Conservation (phyloP, 2,113 vertebrate species). For the Charina bottae region DNA sequence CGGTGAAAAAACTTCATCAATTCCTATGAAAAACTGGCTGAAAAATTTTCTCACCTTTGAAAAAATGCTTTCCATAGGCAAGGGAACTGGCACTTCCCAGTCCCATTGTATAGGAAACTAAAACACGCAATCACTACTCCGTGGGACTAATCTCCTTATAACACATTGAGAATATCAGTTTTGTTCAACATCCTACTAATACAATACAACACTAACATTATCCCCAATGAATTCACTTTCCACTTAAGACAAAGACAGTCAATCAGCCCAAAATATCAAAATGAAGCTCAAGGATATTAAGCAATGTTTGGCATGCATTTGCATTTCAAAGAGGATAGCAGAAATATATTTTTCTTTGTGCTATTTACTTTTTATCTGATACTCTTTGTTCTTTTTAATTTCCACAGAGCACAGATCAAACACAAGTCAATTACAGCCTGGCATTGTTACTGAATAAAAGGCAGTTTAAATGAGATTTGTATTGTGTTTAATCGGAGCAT, state of each 20-base stretch:
- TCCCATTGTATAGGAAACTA: neutral
- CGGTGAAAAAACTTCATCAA: too few species aligned
- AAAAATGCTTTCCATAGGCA: neutral
- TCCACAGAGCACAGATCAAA: conserved; percentile 58
- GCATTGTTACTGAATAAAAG: conserved; percentile 55
- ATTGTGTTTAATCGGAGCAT: conserved; percentile 39
- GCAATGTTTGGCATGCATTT: conserved; percentile 47
- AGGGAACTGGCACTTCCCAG: neutral
- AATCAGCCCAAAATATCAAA: conserved; percentile 40
- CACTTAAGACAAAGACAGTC: conserved; percentile 23
- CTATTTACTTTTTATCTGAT: conserved; percentile 58
- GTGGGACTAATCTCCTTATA: conserved; percentile 1
- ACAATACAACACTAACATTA: conserved; percentile 36
- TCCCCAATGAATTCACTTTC: conserved; percentile 50
- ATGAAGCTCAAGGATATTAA: conserved; percentile 42
- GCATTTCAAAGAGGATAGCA: conserved; percentile 51
- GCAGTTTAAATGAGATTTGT: conserved; percentile 45
- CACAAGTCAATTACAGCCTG: conserved; percentile 49
- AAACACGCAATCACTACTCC: neutral
- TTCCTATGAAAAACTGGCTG: neutral
- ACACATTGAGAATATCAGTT: neutral
- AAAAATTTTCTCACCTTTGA: neutral
- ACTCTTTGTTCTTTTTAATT: conserved; percentile 61
- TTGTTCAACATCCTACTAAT: conserved; percentile 38
- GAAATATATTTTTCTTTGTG: conserved; percentile 42